These are phyloP conservation scores for Cepaea nemoralis DNA, from an alignment of 1,140 invertebrate species.

Conservation along the genomic window DNA sequence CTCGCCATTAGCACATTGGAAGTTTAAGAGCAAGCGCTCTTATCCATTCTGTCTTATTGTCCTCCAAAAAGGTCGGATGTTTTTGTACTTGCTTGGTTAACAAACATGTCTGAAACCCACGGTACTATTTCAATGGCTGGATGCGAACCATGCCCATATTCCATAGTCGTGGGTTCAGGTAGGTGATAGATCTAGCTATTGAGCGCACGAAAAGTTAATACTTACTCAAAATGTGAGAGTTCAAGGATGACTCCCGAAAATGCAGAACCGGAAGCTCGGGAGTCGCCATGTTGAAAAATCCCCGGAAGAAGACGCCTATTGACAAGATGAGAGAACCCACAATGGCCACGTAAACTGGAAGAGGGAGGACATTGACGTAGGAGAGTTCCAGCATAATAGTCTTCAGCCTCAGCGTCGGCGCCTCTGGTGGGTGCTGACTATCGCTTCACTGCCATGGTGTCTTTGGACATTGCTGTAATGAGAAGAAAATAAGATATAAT, in stretches of 20 bases:
- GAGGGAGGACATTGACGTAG: constrained; percentile 23
- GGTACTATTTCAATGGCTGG: no score
- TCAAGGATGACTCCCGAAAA: constrained; percentile 56
- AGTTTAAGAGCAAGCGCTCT: no score
- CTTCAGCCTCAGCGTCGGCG: background rate
- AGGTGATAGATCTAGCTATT: no score
- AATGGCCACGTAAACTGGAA: constrained; percentile 37
- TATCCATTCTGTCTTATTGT: no score
- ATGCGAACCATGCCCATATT: no score
- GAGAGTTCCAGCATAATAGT: constrained; percentile 36
- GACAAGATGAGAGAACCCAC: constrained; percentile 43
- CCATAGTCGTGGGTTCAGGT: no score
- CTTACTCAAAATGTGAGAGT: constrained; percentile 48
- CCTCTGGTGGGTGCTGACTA: background rate
- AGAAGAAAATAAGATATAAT: background rate
- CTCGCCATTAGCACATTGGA: no score
- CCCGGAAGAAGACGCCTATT: constrained; percentile 39
- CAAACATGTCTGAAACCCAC: no score
- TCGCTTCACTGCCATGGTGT: background rate
- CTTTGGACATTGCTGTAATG: background rate
- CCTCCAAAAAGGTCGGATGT: no score
- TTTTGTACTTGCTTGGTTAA: no score
- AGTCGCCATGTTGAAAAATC: constrained; percentile 35
- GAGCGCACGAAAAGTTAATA: no score
- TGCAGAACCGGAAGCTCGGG: constrained; percentile 45